Percentiles rank a stretch among this genome's conserved stretches.
Evolutionary conservation across 2,113 vertebrate species (phyloP).

Genomic region (Chaenogobius annularis): DNA sequence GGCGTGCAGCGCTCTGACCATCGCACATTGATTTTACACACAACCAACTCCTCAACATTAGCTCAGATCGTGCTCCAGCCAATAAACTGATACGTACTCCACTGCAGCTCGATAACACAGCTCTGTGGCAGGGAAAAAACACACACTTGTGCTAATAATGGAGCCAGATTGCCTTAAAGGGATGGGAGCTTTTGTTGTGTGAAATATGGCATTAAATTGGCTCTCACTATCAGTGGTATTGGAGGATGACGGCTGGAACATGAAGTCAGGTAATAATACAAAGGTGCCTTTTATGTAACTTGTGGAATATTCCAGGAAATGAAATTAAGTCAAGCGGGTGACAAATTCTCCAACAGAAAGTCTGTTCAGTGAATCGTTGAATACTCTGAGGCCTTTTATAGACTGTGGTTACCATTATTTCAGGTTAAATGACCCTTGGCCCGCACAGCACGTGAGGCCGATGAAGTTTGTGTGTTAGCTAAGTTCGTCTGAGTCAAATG

Average conservation of each 20-base stretch:
- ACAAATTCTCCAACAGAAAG: no score
- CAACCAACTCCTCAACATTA: constrained; percentile 32
- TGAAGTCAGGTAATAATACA: not conserved
- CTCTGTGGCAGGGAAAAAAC: not conserved
- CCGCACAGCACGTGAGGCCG: no score
- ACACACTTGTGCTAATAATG: not conserved
- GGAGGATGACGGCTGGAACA: not conserved
- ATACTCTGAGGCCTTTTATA: no score
- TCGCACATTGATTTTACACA: constrained; percentile 41
- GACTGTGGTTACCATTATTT: no score
- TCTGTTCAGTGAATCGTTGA: no score
- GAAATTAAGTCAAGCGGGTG: no score
- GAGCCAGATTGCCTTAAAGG: not conserved
- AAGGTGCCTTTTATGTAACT: not conserved
- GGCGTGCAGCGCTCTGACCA: constrained; percentile 26
- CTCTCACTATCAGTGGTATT: not conserved
- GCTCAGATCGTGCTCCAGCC: constrained; percentile 10
- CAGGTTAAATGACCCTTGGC: no score
- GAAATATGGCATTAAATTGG: not conserved
- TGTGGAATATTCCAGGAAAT: no score
- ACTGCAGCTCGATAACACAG: constrained; percentile 1
- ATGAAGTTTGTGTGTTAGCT: no score
- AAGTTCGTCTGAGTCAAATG: no score
- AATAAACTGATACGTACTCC: constrained; percentile 34
- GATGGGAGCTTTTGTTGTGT: not conserved